phyloP scores from a whole-genome alignment of 2,888 invertebrate genomes.

The Poecilobothrus nobilitatus region DNA sequence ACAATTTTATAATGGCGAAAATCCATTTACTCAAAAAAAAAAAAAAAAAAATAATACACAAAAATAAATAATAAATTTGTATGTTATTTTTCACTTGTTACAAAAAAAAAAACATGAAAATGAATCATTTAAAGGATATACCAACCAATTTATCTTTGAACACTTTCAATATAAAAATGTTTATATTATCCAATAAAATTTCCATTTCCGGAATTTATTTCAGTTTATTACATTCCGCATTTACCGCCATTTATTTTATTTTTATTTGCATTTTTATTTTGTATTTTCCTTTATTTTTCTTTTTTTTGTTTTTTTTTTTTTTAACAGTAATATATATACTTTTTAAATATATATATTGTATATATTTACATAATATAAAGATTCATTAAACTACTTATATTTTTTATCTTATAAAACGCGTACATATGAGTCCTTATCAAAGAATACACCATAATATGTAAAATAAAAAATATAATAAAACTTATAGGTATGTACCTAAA shows the following conservation, averaged over 20 bases:
- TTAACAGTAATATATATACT: background rate
- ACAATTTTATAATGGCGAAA: conserved; percentile 6
- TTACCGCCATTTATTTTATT: conserved; percentile 8
- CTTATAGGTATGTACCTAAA: too few species aligned
- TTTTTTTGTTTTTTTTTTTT: background rate
- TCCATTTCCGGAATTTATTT: conserved; percentile 11
- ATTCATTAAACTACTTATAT: too few species aligned
- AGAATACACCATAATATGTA: too few species aligned
- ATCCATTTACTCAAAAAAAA: conserved; percentile 1
- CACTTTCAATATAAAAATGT: conserved; percentile 6
- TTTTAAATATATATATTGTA: background rate
- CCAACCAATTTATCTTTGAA: conserved; percentile 1
- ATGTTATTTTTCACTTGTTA: background rate
- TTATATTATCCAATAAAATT: conserved; percentile 9
- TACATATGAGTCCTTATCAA: too few species aligned
- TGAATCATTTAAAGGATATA: background rate
- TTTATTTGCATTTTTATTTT: background rate
- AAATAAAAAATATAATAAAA: too few species aligned
- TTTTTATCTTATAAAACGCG: too few species aligned
- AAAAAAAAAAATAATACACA: background rate
- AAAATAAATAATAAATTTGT: background rate
- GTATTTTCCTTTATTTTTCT: background rate
- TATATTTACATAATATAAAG: too few species aligned
- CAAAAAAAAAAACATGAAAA: background rate
- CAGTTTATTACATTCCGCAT: conserved; percentile 4